Base-by-base conservation (phyloP, 2,888 invertebrate genomes). In the Lithosia quadra region DNA sequence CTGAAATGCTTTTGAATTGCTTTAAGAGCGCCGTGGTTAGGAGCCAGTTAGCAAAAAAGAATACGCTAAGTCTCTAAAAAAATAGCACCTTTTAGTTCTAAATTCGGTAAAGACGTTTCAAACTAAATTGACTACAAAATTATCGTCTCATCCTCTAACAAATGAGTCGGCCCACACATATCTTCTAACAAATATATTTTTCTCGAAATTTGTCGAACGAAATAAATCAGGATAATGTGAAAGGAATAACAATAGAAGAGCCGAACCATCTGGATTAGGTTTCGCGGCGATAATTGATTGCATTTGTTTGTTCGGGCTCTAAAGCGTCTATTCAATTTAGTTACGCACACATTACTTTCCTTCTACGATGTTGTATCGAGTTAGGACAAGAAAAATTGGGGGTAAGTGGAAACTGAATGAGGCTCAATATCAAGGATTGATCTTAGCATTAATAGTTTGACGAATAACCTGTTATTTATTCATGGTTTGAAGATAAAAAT, bases 311-410 rank as follows among this genome's bases (percentile, higher is more conserved):
- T 74, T 67, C 65, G 63, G 58, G 57, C 76, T 69, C 71, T 73
- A 78, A 79, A 80, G 77, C 65, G 69, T 76, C 79, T 65, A 78
- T 79, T 78, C 80, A 78, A 82, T 78, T 75, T 70, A 69, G 77
- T 72, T 79, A 73, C 78, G 77, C 63, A 70, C 49, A 74, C 73
- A 73, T 78, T 71, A 77, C 74, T 53, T 73, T 64, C 61, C 24
- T 68, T 67, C 64, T 24, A 43, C 33, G 65, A 28, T 11, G 63
- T 70, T 72, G 73, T 74, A 73, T 71, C 60, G 66, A 55, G 58
- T 63, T 63, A 39, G 62, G 55, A 24, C 9, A 73, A 73, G 82
- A 73, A 71, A 77, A 78, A 81, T 81, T 66, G 64, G 28, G 24
- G 70, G 34, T 64, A 58, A 63, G 65, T 57, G 57, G 49, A 22